Base-by-base conservation (phyloP, 2,888 invertebrate species). In the Lasioglossum vierecki region DNA sequence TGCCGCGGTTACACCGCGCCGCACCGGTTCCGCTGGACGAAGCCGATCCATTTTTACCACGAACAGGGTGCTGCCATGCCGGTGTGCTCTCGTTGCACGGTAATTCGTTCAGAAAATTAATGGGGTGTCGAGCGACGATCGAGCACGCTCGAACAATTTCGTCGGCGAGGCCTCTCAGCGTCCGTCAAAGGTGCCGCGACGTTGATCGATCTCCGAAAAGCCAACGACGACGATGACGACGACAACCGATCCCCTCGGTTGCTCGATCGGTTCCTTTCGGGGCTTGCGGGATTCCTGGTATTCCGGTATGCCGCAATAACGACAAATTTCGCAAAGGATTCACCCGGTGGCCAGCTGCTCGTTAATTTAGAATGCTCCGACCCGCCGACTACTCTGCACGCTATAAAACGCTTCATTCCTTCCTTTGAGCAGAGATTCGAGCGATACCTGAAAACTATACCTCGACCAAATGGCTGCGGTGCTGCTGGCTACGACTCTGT, bases 221-320 rank as follows among this genome's bases (percentile, higher is more conserved):
- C 60, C 57, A 35, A 4, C 57, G 66, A n/a, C 26, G 1, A n/a
- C 57, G 11, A 57, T n/a, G 11, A 3, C 57, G 1, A 57, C 57
- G 26, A 26, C 60, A 6, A 60, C 49, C 22, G 22, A 53, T 22
- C 2, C 3, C n/a, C 53, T 8, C 8, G 9, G 9, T 53, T 1
- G 30, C 26, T 60, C 26, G 60, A 15, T 5, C 30, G 11, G 15
- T 39, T 11, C 26, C 35, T 11, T 9, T 2, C 5, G 75, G 8
- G 8, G n/a, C 1, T 39, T 30, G 22, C 49, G 2, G 39, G 35
- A n/a, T 44, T 22, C 13, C 66, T 4, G 2, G 22, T 5, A 18
- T 39, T 15, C 26, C 83, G 89, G 88, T 49, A 91, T 93, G 92
- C 88, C 87, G 88, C 91, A 89, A 91, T 93, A 93, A 93, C 92